Conservation (phyloP, 2,113 vertebrate species). For the Vanacampus margaritifer region DNA sequence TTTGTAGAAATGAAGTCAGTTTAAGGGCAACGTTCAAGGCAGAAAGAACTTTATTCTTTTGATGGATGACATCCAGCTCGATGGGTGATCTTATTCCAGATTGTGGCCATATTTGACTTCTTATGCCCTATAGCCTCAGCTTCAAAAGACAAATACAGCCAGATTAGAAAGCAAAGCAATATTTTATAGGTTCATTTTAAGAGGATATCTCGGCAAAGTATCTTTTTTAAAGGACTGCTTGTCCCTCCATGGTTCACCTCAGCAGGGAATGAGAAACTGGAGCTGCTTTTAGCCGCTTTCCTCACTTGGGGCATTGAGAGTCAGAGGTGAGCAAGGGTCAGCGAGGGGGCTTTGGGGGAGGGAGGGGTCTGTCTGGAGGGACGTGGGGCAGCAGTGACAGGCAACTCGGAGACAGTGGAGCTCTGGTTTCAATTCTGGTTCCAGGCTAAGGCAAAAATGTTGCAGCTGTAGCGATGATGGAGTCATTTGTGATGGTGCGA, state of each 20-base stretch:
- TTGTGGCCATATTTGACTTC: slow-evolving; percentile 9
- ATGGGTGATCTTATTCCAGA: slow-evolving; percentile 13
- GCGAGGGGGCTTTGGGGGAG: not conserved
- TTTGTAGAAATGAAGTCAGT: slow-evolving; percentile 47
- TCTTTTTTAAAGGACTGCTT: not conserved
- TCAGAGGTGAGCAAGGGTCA: slow-evolving; percentile 46
- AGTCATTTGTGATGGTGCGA: slow-evolving; percentile 41
- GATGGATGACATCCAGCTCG: slow-evolving; percentile 12
- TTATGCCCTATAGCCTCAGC: slow-evolving; percentile 8
- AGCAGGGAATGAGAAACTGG: slow-evolving; percentile 28
- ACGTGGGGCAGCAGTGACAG: slow-evolving; percentile 39
- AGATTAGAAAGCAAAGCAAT: slow-evolving; percentile 17
- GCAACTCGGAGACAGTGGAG: slow-evolving; percentile 56
- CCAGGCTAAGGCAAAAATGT: slow-evolving; percentile 29
- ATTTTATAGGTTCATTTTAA: slow-evolving; percentile 13
- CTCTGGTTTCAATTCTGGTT: slow-evolving; percentile 63
- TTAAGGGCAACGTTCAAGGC: slow-evolving; percentile 19
- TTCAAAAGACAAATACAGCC: slow-evolving; percentile 29
- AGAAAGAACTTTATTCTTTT: slow-evolving; percentile 28
- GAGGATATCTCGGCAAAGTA: slow-evolving; percentile 20
- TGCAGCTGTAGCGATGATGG: slow-evolving; percentile 53
- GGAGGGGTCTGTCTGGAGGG: slow-evolving; percentile 39
- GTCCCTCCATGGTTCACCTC: slow-evolving; percentile 15
- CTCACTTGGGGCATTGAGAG: slow-evolving; percentile 33
- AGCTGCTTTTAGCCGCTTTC: slow-evolving; percentile 11